Conservation (phyloP, 2,797 vertebrate genomes). For the Dendrocincla tyrannina region DNA sequence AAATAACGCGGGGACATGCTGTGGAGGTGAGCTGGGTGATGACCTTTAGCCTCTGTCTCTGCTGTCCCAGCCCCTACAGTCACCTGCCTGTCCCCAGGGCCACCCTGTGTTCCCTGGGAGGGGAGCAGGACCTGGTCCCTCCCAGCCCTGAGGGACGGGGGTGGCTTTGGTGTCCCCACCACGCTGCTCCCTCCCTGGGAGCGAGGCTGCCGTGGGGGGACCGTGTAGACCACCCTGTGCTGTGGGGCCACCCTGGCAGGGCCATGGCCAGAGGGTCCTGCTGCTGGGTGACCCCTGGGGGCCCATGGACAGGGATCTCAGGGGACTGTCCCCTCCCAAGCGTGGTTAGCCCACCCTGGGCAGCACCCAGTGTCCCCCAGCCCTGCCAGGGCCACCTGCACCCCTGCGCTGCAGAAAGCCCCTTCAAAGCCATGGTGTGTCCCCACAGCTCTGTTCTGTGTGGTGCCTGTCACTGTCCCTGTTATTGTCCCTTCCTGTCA, state of each 20-base stretch:
- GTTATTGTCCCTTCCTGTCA: background rate
- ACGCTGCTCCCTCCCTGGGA: fast-evolving
- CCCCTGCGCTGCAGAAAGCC: background rate
- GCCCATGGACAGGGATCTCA: background rate
- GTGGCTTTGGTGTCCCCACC: background rate
- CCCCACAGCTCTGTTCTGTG: background rate
- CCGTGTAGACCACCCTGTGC: background rate
- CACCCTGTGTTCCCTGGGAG: background rate
- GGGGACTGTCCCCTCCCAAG: background rate
- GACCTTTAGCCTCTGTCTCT: background rate
- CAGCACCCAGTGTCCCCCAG: background rate
- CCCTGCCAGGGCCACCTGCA: background rate
- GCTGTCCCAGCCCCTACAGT: too few relatives aligned
- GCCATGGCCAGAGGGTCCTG: fast-evolving
- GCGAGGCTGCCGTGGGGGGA: fast-evolving
- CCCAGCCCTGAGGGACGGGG: fast-evolving
- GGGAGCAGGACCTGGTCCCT: too few relatives aligned
- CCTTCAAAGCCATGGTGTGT: background rate
- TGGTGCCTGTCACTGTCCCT: background rate
- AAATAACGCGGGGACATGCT: background rate
- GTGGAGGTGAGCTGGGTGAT: fast-evolving
- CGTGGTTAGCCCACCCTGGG: background rate
- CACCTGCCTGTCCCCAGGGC: fast-evolving
- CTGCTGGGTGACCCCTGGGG: background rate
- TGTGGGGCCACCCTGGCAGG: background rate